Evolutionary conservation across 2,113 vertebrate genomes (phyloP), one percentile per base, ranked within the genome.

Genomic region (Caranx melampygus): DNA sequence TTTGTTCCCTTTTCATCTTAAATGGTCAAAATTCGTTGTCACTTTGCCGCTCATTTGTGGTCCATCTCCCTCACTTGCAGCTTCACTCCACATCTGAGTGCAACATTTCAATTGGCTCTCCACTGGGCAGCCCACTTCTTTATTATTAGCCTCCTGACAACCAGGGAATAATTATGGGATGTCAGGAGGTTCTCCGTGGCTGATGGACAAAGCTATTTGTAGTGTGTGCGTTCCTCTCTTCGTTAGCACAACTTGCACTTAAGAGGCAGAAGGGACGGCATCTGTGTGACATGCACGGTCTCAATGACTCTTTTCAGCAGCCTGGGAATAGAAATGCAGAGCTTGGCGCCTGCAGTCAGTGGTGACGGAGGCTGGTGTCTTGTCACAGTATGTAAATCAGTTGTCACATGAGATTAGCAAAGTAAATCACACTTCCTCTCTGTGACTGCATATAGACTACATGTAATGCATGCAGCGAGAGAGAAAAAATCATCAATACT

Each of bases 121-220:
- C 45, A 8, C 78, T 37, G 81, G 65, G 67, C 49, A 26, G 52
- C 69, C 69, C 52, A 6, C 26, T 45, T 45, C 70, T 67, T 82
- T 76, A 84, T 91, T 77, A 90, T 86, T 86, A 91, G 69, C 58
- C 62, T 54, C 57, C 33, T 83, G 81, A 78, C 60, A 10, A 83
- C 26, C 42, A 33, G 57, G 54, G 80, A 47, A 75, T 92, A 91
- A 94, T 93, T 92, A 91, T 52, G 65, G 91, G 78, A 87, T 90
- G 87, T 92, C 81, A 74, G 55, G 77, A 69, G 47, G 74, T 49
- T 75, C 65, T 86, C 31, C 1, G 15, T 31, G 54, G 35, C 77
- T 87, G 79, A 87, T 80, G 79, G 84, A 91, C 84, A 84, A 75
- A 58, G 73, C 75, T 90, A 86, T 90, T 88, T 90, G 47, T 18